Percentiles rank a stretch among this genome's conserved stretches.
These are phyloP conservation scores for Pollenia griseotomentosa DNA, from an alignment of 2,888 invertebrate species.

Conservation along the genomic window DNA sequence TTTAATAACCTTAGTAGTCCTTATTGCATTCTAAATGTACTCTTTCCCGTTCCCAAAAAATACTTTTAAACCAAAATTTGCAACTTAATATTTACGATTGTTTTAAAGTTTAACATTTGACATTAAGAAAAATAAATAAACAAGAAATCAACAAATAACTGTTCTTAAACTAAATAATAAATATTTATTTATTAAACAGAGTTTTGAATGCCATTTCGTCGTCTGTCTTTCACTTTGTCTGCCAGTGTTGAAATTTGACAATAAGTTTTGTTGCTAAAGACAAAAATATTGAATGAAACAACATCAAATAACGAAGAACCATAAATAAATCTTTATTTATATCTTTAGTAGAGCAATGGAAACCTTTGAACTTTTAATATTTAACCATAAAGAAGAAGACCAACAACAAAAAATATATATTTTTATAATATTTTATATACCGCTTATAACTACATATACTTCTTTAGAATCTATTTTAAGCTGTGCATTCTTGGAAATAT, in stretches of 20 bases:
- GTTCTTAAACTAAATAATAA: neutral
- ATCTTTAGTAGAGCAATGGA: slow-evolving; percentile 5
- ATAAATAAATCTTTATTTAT: slow-evolving; percentile 48
- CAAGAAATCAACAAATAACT: neutral
- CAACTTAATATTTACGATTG: neutral
- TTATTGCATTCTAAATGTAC: too few species aligned
- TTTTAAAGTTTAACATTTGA: slow-evolving; percentile 20
- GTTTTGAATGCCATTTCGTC: neutral
- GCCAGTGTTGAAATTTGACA: neutral
- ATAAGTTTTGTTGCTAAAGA: slow-evolving; percentile 14
- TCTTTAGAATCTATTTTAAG: slow-evolving; percentile 19
- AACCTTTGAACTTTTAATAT: slow-evolving; percentile 60
- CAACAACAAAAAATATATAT: neutral
- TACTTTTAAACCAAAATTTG: neutral
- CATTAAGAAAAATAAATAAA: neutral
- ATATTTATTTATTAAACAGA: slow-evolving; percentile 24
- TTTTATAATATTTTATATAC: neutral
- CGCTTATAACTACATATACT: neutral
- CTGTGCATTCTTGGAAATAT: neutral
- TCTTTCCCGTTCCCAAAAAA: too few species aligned
- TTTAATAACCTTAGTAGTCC: too few species aligned
- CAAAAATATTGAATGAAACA: slow-evolving; percentile 1
- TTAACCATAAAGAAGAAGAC: slow-evolving; percentile 16
- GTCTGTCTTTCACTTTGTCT: neutral
- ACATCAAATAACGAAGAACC: neutral